Percentiles rank a stretch among this genome's conserved stretches.
Evolutionary conservation across 2,888 invertebrate species (phyloP).

Genomic region (Dexiosoma caninum): DNA sequence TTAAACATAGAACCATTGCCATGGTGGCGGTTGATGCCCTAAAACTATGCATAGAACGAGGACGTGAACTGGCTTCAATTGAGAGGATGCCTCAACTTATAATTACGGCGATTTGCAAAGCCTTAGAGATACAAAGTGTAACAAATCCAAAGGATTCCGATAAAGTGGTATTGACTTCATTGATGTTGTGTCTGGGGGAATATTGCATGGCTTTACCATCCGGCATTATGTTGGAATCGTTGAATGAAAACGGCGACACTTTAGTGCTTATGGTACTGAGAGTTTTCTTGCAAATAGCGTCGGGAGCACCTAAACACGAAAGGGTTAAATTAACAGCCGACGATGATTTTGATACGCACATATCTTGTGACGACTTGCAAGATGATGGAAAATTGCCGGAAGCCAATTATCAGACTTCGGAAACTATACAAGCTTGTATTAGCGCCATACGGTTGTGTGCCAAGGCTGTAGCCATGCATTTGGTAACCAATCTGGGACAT

Average conservation of each 20-base stretch:
- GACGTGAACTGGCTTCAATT: slow-evolving; percentile 73
- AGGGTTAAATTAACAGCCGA: slow-evolving; percentile 75
- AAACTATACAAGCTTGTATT: slow-evolving; percentile 79
- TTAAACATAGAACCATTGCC: slow-evolving; percentile 77
- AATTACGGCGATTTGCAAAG: slow-evolving; percentile 75
- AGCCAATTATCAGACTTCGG: slow-evolving; percentile 75
- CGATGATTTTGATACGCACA: slow-evolving; percentile 77
- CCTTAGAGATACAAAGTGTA: slow-evolving; percentile 76
- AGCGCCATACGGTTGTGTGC: slow-evolving; percentile 81
- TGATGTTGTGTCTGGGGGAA: slow-evolving; percentile 93
- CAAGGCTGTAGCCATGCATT: slow-evolving; percentile 84
- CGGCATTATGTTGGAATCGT: slow-evolving; percentile 79
- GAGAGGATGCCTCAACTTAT: slow-evolving; percentile 75
- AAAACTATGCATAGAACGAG: slow-evolving; percentile 76
- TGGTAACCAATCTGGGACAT: slow-evolving; percentile 94
- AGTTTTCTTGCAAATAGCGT: slow-evolving; percentile 79
- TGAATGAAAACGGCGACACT: slow-evolving; percentile 75
- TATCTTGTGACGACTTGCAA: slow-evolving; percentile 74
- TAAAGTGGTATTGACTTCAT: slow-evolving; percentile 79
- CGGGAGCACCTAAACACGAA: slow-evolving; percentile 73
- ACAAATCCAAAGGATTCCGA: slow-evolving; percentile 76
- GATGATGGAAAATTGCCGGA: slow-evolving; percentile 73
- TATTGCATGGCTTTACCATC: slow-evolving; percentile 93
- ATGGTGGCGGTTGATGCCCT: slow-evolving; percentile 76
- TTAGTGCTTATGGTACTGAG: slow-evolving; percentile 85